Evolutionary conservation across 2,797 vertebrate genomes (phyloP), one percentile per base, ranked within the genome.

Genomic region (Smutsia temminckii): DNA sequence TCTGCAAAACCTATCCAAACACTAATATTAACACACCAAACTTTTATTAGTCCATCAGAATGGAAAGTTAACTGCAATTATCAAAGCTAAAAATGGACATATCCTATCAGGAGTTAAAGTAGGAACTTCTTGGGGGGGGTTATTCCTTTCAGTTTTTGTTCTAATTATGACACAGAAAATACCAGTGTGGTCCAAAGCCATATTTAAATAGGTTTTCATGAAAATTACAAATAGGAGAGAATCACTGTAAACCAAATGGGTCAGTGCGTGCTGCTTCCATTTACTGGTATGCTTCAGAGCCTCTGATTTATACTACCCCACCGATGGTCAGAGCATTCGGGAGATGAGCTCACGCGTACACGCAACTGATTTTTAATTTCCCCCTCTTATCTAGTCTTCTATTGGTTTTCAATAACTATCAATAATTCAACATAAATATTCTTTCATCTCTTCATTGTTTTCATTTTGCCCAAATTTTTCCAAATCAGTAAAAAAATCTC

Each of bases 141-240:
- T 86, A 18, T 83, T 42, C 85, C n/a, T 75, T 91, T 93, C 53
- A 68, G 57, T 78, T 94, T 85, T 18, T 87, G n/a, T 29, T 89
- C 61, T 80, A 72, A 71, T 81, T 72, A 78, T 51, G 49, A 40
- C 32, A 83, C 86, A 6, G 57, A 85, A 96, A 78, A 68, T 66
- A 59, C 59, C 20, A 59, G 40, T 55, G 29, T 21, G 40, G 8
- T 80, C n/a, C n/a, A 51, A 85, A 46, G 11, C 23, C 14, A 0
- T 74, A 37, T 69, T 84, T 68, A 85, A 53, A 77, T 91, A 9
- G 1, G 5, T 93, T 92, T 95, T 55, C 37, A 66, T 61, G 29
- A 89, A 88, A 49, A 83, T 83, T 55, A 61, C 2, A 1, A 92
- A 71, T 4, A 83, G 42, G 29, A 92, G 57, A 95, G 63, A 92